Evolutionary conservation across 1,140 invertebrate genomes (phyloP), one percentile per base, ranked within the genome.

Genomic region (Cydia pomonella): DNA sequence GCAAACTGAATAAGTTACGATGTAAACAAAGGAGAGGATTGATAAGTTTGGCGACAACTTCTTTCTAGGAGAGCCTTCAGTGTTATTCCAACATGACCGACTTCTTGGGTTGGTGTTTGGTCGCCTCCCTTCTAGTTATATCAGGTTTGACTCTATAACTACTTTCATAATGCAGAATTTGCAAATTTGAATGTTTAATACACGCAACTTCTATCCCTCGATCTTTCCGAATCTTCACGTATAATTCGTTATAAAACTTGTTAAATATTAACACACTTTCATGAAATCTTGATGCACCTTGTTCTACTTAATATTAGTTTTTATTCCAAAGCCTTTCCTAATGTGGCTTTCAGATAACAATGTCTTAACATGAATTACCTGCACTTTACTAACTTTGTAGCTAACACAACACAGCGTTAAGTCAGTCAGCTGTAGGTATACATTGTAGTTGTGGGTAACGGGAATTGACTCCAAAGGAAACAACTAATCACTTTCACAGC

Each of bases 251-350:
- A 16, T 53, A 7, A 66, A 69, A 69, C 64, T 69, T 69, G 33
- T 69, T 69, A 33, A 63, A 33, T 33, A 69, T 69, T 69, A 69
- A 69, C 29, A 69, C 64, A 72, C 44, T 18, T 18, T 47, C 71
- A 27, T 47, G 12, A 72, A 72, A 72, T 75, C 72, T 73, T 75
- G 64, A 74, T 77, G 81, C 81, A 83, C 81, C 62, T 76, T 79
- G 47, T 76, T 80, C 59, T 59, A 59, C 21, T 74, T 53, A n/a
- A 59, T 79, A 75, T 77, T 76, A 81, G 80, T 81, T 78, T 80
- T 77, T 41, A 73, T 82, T 75, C 76, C 77, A 83, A 83, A 83
- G 83, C 80, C 79, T 76, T 83, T 79, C 77, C 77, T 76, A 73
- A 69, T 38, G 27, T 33, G n/a, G 18, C 23, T 38, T n/a, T 38